Conservation (phyloP, 1,140 invertebrate species). For the Arion vulgaris region DNA sequence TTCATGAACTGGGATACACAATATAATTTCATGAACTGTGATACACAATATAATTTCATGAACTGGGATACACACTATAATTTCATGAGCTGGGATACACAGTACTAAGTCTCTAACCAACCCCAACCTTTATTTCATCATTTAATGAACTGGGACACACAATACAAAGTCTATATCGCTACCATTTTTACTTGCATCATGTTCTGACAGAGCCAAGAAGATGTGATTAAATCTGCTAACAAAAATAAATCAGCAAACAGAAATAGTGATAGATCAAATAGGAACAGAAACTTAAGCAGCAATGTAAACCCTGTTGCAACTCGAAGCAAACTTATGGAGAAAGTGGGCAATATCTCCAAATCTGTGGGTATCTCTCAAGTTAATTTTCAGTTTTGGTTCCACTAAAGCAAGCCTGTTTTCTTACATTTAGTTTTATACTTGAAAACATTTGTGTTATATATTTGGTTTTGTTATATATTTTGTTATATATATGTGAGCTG, state of each 20-base stretch:
- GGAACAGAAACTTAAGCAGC: background rate
- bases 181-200: background rate
- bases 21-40: too few species aligned
- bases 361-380: background rate
- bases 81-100: too few species aligned
- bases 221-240: background rate
- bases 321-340: background rate
- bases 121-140: too few species aligned
- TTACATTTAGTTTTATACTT: background rate
- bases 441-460: background rate
- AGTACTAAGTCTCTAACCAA: too few species aligned
- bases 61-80: too few species aligned
- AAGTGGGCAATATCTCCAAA: background rate
- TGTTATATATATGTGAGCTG: too few species aligned
- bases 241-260: constrained; percentile 10
- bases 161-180: too few species aligned
- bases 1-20: too few species aligned
- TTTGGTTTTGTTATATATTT: background rate
- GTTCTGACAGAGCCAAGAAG: background rate
- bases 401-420: background rate
- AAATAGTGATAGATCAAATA: background rate
- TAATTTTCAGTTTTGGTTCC: background rate
- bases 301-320: background rate
- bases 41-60: too few species aligned
- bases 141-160: too few species aligned